A percentile compares a stretch with the other conserved stretches of the same genome.
These are phyloP conservation scores for Coluber constrictor DNA, from an alignment of 2,797 vertebrate genomes.

Conservation along the genomic window DNA sequence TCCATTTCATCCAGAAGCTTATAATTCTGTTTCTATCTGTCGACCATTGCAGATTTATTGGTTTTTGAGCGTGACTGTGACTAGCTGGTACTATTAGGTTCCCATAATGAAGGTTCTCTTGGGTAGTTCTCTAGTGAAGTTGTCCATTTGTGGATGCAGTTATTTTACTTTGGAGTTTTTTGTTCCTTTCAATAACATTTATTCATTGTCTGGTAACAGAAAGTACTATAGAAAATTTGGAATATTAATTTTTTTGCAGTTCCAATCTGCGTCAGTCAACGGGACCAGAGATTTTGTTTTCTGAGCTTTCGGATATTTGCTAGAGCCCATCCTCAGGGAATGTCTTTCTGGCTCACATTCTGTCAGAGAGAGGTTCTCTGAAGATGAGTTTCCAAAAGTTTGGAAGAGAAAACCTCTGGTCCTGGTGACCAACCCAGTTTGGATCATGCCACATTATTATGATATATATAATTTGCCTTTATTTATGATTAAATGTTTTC, in stretches of 20 bases:
- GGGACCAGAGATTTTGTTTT: background rate
- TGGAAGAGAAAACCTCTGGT: no score
- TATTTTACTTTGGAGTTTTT: background rate
- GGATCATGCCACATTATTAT: no score
- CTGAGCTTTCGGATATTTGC: background rate
- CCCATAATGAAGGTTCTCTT: conserved; percentile 54
- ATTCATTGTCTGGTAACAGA: background rate
- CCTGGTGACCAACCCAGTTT: no score
- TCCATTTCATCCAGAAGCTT: conserved; percentile 58
- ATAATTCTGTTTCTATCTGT: conserved; percentile 67
- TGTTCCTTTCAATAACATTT: background rate
- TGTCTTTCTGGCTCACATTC: background rate
- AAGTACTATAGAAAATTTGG: background rate
- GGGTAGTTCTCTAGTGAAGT: background rate
- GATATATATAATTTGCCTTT: background rate
- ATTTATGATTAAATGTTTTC: background rate
- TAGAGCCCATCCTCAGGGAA: background rate
- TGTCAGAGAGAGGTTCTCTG: background rate
- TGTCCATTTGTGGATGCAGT: background rate
- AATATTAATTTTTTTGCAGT: background rate
- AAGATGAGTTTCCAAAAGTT: background rate
- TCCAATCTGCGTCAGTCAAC: background rate
- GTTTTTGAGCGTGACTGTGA: conserved; percentile 57
- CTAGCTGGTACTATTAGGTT: conserved; percentile 60
- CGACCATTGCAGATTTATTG: conserved; percentile 62